Conservation (phyloP, 92 coral and sea anemone species). For the Diadumene lineata region DNA sequence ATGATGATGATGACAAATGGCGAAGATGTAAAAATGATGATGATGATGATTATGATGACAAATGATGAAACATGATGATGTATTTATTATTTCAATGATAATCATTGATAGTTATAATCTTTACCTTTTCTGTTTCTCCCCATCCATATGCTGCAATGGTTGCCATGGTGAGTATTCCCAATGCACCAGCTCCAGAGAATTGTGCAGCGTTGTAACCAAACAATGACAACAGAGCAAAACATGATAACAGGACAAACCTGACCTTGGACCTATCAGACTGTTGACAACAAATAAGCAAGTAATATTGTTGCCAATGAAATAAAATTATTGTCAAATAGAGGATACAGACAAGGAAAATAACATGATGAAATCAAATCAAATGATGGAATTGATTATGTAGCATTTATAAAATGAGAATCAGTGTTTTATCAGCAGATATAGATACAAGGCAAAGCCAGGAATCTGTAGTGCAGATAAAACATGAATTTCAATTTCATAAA, state of each 20-base stretch:
- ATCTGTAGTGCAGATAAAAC: too few species aligned
- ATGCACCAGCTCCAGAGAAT: slow-evolving; percentile 97
- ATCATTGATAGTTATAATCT: not conserved
- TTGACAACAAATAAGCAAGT: not conserved
- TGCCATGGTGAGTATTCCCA: slow-evolving; percentile 87
- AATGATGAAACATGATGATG: not conserved
- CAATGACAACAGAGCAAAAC: slow-evolving; percentile 85
- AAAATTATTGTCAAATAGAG: not conserved
- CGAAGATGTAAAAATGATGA: not conserved
- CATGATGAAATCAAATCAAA: not conserved
- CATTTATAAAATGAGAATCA: too few species aligned
- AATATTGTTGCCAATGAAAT: not conserved
- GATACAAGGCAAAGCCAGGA: too few species aligned
- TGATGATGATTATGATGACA: not conserved
- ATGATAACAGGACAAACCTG: slow-evolving; percentile 86
- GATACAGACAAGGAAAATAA: not conserved
- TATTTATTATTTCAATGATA: not conserved
- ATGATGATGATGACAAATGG: not conserved
- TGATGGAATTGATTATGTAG: too few species aligned
- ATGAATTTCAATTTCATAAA: too few species aligned
- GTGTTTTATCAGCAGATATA: too few species aligned
- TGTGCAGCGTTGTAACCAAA: slow-evolving; percentile 86
- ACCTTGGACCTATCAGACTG: slow-evolving; percentile 76
- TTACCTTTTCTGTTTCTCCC: slow-evolving; percentile 84
- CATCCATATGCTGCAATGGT: slow-evolving; percentile 85